These are phyloP conservation scores for Netelia melanura DNA, from an alignment of 2,888 invertebrate genomes.

Conservation along the genomic window DNA sequence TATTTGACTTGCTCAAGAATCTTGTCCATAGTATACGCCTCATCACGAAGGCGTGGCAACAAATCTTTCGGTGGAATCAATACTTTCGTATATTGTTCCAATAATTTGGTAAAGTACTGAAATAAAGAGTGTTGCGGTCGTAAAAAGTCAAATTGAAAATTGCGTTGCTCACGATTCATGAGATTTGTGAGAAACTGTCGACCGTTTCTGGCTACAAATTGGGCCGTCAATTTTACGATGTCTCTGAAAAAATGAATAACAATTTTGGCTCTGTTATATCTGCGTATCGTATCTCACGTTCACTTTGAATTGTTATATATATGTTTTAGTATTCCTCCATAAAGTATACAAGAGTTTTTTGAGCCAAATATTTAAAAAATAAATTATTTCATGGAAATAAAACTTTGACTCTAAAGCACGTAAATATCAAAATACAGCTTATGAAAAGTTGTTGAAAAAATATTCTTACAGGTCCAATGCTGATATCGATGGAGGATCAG, in stretches of 20 bases:
- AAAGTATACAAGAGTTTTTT: neutral
- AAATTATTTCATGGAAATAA: neutral
- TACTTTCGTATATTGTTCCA: constrained; percentile 99
- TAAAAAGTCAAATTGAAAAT: constrained; percentile 99
- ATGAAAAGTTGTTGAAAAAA: constrained; percentile 26
- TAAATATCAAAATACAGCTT: neutral
- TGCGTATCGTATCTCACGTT: no score
- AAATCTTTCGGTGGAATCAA: constrained; percentile 98
- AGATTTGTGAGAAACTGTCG: constrained; percentile 98
- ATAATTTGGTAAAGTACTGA: constrained; percentile 98
- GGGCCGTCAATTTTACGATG: constrained; percentile 98
- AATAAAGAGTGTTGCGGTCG: constrained; percentile 99
- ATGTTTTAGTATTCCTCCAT: no score
- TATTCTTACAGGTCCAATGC: constrained; percentile 94
- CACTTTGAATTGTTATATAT: no score
- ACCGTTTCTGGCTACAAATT: constrained; percentile 99
- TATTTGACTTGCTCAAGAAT: constrained; percentile 96
- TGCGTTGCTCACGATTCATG: constrained; percentile 99
- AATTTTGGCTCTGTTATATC: neutral
- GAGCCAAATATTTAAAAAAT: constrained; percentile 27
- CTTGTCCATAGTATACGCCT: constrained; percentile 89
- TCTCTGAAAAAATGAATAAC: constrained; percentile 87
- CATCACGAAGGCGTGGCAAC: constrained; percentile 91
- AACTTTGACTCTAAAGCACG: no score
- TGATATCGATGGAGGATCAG: constrained; percentile 99